Conservation (phyloP, 2,113 vertebrate genomes). For the Callorhinus ursinus region DNA sequence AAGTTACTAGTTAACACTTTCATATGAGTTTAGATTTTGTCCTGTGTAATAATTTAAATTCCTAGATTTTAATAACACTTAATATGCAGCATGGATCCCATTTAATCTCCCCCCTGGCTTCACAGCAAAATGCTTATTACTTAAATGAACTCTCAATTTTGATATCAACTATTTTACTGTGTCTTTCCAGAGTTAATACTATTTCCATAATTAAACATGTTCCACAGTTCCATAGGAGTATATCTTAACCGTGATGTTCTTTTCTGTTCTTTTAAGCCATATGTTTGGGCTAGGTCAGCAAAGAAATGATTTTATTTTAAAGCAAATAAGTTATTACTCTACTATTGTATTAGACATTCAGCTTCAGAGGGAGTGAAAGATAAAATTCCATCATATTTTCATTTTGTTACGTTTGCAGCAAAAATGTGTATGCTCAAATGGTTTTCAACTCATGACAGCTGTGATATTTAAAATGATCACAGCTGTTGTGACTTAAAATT, state of each 20-base stretch:
- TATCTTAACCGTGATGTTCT: not conserved
- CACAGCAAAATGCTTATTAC: constrained; percentile 64
- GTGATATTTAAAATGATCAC: constrained; percentile 79
- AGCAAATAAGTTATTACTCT: constrained; percentile 47
- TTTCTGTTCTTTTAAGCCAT: constrained; percentile 53
- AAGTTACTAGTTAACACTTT: constrained; percentile 33
- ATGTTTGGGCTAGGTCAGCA: not conserved
- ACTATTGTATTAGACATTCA: constrained; percentile 64
- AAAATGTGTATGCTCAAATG: constrained; percentile 70
- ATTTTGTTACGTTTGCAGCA: constrained; percentile 70
- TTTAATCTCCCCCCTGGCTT: constrained; percentile 52
- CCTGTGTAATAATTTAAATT: constrained; percentile 50
- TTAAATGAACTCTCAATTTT: constrained; percentile 51
- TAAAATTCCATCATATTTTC: constrained; percentile 70
- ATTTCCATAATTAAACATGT: constrained; percentile 67
- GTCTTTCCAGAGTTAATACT: constrained; percentile 59
- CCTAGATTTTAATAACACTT: constrained; percentile 57
- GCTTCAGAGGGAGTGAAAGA: constrained; percentile 46
- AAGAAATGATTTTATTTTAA: constrained; percentile 67
- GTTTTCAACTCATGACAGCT: constrained; percentile 82
- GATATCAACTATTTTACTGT: constrained; percentile 47
- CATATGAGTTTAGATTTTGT: constrained; percentile 1
- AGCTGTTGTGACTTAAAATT: constrained; percentile 80
- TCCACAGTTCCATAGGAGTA: not conserved
- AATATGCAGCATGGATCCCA: constrained; percentile 36